A percentile compares a stretch with the other conserved stretches of the same genome.
These are phyloP conservation scores for Deilephila elpenor DNA, from an alignment of 2,888 invertebrate genomes.

Conservation along the genomic window DNA sequence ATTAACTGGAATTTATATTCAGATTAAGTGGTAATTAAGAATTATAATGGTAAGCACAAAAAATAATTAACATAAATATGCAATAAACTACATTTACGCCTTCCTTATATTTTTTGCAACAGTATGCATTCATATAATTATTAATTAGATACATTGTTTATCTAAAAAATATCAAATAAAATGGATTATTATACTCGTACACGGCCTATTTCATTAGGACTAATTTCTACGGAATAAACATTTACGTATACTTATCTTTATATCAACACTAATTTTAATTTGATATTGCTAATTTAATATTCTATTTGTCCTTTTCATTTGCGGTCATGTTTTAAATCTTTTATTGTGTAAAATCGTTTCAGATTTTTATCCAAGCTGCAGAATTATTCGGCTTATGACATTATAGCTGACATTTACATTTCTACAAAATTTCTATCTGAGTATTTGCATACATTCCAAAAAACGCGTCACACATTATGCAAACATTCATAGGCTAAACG, in stretches of 20 bases:
- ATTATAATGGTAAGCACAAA: background rate
- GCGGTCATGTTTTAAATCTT: no score
- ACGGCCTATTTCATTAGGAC: no score
- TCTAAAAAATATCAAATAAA: no score
- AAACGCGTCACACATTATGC: background rate
- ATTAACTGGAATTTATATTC: background rate
- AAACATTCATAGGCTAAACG: background rate
- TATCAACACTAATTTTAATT: no score
- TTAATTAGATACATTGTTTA: background rate
- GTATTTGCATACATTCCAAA: background rate
- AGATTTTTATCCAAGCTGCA: no score
- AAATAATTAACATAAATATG: constrained; percentile 10
- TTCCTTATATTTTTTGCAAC: constrained; percentile 4
- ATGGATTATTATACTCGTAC: no score
- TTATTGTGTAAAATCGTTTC: no score
- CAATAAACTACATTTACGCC: constrained; percentile 14
- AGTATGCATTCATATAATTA: background rate
- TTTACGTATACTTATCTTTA: no score
- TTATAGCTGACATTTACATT: background rate
- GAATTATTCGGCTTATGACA: no score
- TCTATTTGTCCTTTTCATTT: no score
- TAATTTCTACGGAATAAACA: no score
- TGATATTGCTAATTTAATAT: no score
- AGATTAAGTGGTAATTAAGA: background rate
- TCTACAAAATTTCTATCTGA: background rate